These are phyloP conservation scores for Rhizomys pruinosus DNA, from an alignment of 2,113 vertebrate species.

Conservation along the genomic window DNA sequence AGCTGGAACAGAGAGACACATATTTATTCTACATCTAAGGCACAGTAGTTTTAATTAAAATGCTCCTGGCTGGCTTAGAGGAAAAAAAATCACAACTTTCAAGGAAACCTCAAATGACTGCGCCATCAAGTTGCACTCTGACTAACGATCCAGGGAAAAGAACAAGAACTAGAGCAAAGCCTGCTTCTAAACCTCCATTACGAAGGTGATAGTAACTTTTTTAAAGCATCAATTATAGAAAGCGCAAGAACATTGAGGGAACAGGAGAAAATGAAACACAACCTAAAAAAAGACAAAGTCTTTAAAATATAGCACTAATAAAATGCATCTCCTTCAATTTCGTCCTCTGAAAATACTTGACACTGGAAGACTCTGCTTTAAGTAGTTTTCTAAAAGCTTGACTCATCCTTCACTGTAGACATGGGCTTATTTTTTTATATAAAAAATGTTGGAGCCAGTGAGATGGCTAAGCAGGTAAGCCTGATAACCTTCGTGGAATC, in stretches of 20 bases:
- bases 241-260: neutral
- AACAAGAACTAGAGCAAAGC: slow-evolving; percentile 14
- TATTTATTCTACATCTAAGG: neutral
- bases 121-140: slow-evolving; percentile 38
- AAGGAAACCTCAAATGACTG: slow-evolving; percentile 69
- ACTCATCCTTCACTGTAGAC: slow-evolving; percentile 56
- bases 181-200: slow-evolving; percentile 58
- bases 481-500: neutral
- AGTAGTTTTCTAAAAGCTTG: slow-evolving; percentile 73
- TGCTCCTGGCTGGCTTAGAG: slow-evolving; percentile 51
- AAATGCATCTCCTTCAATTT: slow-evolving; percentile 66
- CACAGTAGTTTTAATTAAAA: neutral
- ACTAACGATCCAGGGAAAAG: slow-evolving; percentile 13
- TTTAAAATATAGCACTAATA: slow-evolving; percentile 10
- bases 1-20: neutral
- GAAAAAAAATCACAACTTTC: slow-evolving; percentile 53
- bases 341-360: slow-evolving; percentile 67
- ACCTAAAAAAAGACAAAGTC: neutral
- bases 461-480: neutral
- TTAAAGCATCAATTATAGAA: neutral
- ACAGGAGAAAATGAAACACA: slow-evolving; percentile 27
- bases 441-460: rapidly evolving
- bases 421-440: slow-evolving; percentile 69
- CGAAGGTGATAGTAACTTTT: slow-evolving; percentile 13
- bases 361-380: slow-evolving; percentile 65